A percentile compares a stretch with the other conserved stretches of the same genome.
phyloP scores from a whole-genome alignment of 2,888 invertebrate species.

The Drosophila percnosoma region DNA sequence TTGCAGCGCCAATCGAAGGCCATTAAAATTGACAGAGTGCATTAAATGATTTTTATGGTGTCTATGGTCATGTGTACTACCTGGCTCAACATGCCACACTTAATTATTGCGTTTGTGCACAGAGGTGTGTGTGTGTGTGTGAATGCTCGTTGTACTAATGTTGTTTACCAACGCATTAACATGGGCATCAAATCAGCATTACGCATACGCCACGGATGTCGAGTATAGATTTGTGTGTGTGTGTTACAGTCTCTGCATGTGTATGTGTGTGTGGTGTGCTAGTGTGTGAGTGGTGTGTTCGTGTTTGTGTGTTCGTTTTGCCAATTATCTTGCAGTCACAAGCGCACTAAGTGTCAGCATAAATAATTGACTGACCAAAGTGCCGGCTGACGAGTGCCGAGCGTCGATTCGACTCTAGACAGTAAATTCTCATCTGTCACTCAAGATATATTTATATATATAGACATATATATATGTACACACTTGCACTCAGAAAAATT shows the following conservation, averaged over 20 bases:
- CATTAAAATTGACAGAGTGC: constrained; percentile 67
- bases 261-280: constrained; percentile 15
- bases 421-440: constrained; percentile 39
- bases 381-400: constrained; percentile 60
- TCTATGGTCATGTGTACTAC: constrained; percentile 24
- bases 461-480: constrained; percentile 9
- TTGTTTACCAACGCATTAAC: constrained; percentile 80
- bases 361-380: constrained; percentile 76
- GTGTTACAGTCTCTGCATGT: not conserved
- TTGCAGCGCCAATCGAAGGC: constrained; percentile 64
- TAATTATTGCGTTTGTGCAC: constrained; percentile 10
- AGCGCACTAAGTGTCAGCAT: constrained; percentile 76
- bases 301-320: constrained; percentile 41
- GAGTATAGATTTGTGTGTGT: constrained; percentile 7
- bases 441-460: constrained; percentile 20
- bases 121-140: constrained; percentile 7
- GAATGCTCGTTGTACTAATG: constrained; percentile 50
- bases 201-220: constrained; percentile 74
- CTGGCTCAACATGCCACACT: constrained; percentile 36
- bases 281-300: not conserved
- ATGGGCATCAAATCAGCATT: constrained; percentile 52
- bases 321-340: constrained; percentile 71
- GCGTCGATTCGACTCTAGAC: constrained; percentile 32
- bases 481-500: constrained; percentile 1
- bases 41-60: constrained; percentile 54